These are phyloP conservation scores for Nyctereutes procyonoides DNA, from an alignment of 2,113 vertebrate species.

Conservation along the genomic window DNA sequence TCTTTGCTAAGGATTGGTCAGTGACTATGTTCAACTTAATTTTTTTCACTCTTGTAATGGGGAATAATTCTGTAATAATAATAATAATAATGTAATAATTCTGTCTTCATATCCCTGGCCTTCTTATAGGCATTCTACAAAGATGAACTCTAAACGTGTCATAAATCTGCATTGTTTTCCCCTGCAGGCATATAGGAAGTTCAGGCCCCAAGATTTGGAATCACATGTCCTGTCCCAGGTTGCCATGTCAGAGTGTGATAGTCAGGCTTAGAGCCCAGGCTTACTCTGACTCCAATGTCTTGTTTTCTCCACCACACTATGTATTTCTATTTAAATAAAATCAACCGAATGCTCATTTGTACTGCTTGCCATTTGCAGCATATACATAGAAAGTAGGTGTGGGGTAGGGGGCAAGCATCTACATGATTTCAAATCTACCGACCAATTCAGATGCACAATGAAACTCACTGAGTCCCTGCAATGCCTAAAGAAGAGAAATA, in stretches of 20 bases:
- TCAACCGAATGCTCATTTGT: background rate
- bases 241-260: background rate
- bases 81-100: background rate
- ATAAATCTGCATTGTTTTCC: background rate
- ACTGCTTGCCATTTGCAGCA: background rate
- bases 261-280: background rate
- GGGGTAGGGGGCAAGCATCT: background rate
- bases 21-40: background rate
- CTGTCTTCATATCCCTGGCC: background rate
- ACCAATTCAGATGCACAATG: fast-evolving
- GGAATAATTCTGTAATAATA: background rate
- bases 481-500: fast-evolving
- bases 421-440: background rate
- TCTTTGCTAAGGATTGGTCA: background rate
- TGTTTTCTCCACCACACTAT: background rate
- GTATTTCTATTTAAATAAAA: background rate
- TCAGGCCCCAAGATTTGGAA: background rate
- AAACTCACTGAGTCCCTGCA: fast-evolving
- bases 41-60: background rate
- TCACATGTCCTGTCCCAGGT: background rate
- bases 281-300: fast-evolving
- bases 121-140: background rate
- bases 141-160: background rate
- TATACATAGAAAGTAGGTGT: background rate
- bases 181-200: background rate